These are phyloP conservation scores for Nephrotoma appendiculata DNA, from an alignment of 2,888 invertebrate species.

Conservation along the genomic window DNA sequence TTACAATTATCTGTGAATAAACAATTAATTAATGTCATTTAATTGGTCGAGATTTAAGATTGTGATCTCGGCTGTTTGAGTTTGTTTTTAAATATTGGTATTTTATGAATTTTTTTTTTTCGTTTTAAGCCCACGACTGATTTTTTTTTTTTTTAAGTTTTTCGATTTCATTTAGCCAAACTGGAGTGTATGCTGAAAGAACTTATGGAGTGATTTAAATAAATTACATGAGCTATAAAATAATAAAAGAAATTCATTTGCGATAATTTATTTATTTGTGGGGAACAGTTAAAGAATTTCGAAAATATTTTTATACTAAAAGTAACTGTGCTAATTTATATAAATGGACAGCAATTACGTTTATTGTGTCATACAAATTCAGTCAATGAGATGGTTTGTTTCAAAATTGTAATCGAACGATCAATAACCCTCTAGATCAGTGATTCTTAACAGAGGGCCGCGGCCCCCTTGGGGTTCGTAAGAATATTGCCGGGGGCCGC, in stretches of 20 bases:
- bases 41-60: not conserved
- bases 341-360: too few species aligned
- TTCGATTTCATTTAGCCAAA: not conserved
- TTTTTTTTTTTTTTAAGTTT: not conserved
- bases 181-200: not conserved
- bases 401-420: too few species aligned
- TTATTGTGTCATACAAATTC: too few species aligned
- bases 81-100: not conserved
- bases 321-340: too few species aligned
- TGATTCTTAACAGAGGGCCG: too few species aligned
- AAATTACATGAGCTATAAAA: not conserved
- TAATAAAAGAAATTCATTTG: not conserved
- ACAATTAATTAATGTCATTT: not conserved
- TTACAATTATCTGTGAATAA: not conserved
- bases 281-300: not conserved
- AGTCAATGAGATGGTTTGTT: too few species aligned
- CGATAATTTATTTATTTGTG: not conserved
- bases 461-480: too few species aligned
- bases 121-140: not conserved
- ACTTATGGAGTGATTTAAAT: not conserved
- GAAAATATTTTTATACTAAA: too few species aligned
- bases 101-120: not conserved
- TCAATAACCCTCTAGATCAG: too few species aligned
- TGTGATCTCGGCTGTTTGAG: not conserved
- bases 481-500: too few species aligned